Base-by-base conservation (phyloP, 2,113 vertebrate species). In the Hucho hucho region DNA sequence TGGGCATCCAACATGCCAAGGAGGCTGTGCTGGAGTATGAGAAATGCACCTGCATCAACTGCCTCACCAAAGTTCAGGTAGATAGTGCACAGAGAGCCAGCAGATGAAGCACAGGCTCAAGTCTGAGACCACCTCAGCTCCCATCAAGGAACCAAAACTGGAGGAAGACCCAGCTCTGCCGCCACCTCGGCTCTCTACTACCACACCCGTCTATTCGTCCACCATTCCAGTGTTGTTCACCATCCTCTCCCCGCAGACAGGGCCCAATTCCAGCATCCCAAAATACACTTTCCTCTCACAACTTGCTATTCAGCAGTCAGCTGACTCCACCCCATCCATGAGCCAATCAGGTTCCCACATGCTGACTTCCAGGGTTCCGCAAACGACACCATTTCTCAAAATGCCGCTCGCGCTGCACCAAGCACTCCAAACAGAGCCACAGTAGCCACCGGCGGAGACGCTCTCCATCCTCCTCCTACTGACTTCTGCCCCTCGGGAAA, bases 1-100 rank as follows among this genome's bases (percentile, higher is more conserved):
- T 87, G 64, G 83, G 83, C 7, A 79, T 87, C 2, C 83, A 87
- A 71, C 86, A 87, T 24, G 83, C 86, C 66, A 87, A 85, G 26
- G 81, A 83, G 49, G 83, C 81, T 0, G 79, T 87, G 26, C 73
- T 84, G 63, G 83, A 87, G 58, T 83, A 81, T 4, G 83, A 83
- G 18, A 87, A 85, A 67, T 87, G 83, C 6, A 78, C 79, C 1
- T 87, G 85, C 70, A 83, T 85, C 70, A 87, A 85, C 25, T 81
- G 83, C 24, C 79, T 85, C 58, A 84, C 83, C 26, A 87, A 87
- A 37, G 79, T 87, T 22, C 83, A 83, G 73, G 81, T n/a, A 85
- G 69, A 75, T 85, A 24, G 72, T 85, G 53, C 69, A 87, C 46
- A 75, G 83, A 83, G 66, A 77, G 68, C 43, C 85, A 81, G 68